phyloP scores from a whole-genome alignment of 1,140 invertebrate genomes.

The Dolichoris vasculosae region DNA sequence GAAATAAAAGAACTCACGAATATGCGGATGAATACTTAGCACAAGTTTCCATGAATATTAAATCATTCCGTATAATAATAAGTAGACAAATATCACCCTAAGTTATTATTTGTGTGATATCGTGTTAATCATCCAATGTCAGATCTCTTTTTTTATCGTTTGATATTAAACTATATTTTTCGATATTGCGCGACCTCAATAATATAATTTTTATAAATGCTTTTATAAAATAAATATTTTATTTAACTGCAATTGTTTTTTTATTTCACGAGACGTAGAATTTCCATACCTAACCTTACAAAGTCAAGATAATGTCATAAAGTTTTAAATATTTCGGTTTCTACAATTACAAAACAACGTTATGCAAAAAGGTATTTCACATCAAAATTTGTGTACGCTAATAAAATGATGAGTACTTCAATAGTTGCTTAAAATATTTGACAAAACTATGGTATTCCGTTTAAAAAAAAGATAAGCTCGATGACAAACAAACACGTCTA shows the following conservation, averaged over 20 bases:
- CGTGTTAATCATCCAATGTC: too few relatives aligned
- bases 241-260: neutral
- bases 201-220: neutral
- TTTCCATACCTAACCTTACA: neutral
- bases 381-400: neutral
- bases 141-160: too few relatives aligned
- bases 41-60: too few relatives aligned
- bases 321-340: neutral
- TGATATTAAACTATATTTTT: neutral
- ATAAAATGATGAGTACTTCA: neutral
- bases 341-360: neutral
- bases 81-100: too few relatives aligned
- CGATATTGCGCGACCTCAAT: neutral
- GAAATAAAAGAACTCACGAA: too few relatives aligned
- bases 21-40: too few relatives aligned
- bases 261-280: neutral
- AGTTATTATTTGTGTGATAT: too few relatives aligned
- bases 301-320: neutral
- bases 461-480: neutral
- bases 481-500: neutral
- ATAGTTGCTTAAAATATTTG: neutral
- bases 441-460: neutral
- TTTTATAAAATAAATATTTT: neutral
- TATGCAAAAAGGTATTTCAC: slow-evolving; percentile 14
- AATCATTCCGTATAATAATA: too few relatives aligned